Percentiles rank a stretch among this genome's conserved stretches.
These are phyloP conservation scores for Lasioglossum calceatum DNA, from an alignment of 2,888 invertebrate genomes.

Conservation along the genomic window DNA sequence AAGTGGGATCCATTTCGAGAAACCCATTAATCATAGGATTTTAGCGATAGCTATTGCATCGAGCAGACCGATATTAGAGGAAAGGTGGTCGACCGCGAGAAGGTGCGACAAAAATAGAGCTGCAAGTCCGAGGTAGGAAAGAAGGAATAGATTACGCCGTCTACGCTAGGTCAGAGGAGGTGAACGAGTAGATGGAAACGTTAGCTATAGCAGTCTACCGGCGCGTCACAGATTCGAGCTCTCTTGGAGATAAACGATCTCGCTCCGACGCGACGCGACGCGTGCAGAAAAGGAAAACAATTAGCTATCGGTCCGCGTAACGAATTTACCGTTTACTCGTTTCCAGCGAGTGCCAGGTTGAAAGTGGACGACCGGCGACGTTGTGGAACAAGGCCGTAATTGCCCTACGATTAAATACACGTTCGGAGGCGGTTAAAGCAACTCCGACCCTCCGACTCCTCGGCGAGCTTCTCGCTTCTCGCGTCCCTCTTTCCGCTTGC, in stretches of 20 bases:
- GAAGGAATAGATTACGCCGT: background rate
- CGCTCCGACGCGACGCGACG: background rate
- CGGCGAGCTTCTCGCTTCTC: background rate
- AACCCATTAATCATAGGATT: background rate
- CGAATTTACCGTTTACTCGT: background rate
- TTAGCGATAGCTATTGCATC: background rate
- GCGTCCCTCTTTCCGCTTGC: background rate
- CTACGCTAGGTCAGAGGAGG: background rate
- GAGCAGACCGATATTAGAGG: background rate
- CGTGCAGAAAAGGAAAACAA: background rate
- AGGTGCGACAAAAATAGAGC: background rate
- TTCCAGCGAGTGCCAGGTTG: background rate
- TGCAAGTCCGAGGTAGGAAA: background rate
- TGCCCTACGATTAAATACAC: conserved; percentile 27
- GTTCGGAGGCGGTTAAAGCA: conserved; percentile 14
- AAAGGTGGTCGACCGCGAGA: background rate
- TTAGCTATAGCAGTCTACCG: background rate
- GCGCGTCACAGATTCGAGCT: background rate
- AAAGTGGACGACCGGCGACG: background rate
- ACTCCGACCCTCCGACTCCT: background rate
- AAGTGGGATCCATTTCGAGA: conserved; percentile 72
- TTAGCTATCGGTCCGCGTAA: background rate
- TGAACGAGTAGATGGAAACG: background rate
- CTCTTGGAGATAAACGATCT: background rate
- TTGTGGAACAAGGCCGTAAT: conserved; percentile 7